Conservation (phyloP, 2,888 invertebrate genomes). For the Luperina testacea region DNA sequence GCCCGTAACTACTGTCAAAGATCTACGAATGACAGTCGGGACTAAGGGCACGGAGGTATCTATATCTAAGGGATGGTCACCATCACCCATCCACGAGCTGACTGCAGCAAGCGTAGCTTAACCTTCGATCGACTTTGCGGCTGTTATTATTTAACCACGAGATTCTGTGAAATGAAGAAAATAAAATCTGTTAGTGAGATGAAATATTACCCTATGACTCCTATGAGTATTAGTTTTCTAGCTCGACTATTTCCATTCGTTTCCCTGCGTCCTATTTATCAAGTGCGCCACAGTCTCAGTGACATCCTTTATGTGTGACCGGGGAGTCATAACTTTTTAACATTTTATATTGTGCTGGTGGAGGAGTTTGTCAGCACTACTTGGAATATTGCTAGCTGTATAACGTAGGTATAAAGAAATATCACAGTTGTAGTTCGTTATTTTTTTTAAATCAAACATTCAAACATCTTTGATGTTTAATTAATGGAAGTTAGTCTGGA, state of each 20-base stretch:
- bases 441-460: neutral
- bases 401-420: neutral
- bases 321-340: slow-evolving; percentile 46
- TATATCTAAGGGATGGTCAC: no score
- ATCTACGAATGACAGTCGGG: neutral
- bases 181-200: neutral
- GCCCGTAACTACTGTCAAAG: neutral
- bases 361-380: slow-evolving; percentile 12
- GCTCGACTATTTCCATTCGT: slow-evolving; percentile 30
- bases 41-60: no score
- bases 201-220: neutral
- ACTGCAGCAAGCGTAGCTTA: no score
- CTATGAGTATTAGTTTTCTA: slow-evolving; percentile 30
- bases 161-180: slow-evolving; percentile 1
- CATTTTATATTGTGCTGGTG: slow-evolving; percentile 35
- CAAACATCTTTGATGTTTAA: slow-evolving; percentile 20
- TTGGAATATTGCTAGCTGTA: slow-evolving; percentile 8
- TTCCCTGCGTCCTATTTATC: slow-evolving; percentile 41
- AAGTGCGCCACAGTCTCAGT: slow-evolving; percentile 29
- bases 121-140: no score
- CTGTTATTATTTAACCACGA: neutral
- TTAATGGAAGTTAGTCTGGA: slow-evolving; percentile 6
- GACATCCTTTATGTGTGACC: slow-evolving; percentile 48
- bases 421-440: neutral
- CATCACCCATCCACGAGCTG: no score